A percentile compares a stretch with the other conserved stretches of the same genome.
These are phyloP conservation scores for Tipula vernalis DNA, from an alignment of 2,888 invertebrate species.

Conservation along the genomic window DNA sequence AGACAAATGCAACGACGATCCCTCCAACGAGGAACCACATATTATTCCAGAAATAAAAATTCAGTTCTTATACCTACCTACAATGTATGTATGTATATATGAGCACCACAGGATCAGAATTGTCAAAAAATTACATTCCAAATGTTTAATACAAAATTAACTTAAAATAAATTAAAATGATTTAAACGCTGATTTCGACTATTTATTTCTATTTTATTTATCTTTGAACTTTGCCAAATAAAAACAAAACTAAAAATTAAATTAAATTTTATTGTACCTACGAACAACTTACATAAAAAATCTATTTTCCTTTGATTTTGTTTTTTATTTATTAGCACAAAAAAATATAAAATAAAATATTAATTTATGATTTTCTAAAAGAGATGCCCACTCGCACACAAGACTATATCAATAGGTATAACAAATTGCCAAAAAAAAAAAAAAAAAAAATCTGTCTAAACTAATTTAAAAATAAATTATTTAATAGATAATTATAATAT, in stretches of 20 bases:
- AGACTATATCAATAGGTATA: background rate
- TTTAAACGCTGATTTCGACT: background rate
- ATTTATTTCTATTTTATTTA: background rate
- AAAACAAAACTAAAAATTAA: too few species aligned
- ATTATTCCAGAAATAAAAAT: too few species aligned
- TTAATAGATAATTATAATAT: background rate
- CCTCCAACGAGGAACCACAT: too few species aligned
- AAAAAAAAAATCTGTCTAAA: background rate
- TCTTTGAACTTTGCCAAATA: background rate
- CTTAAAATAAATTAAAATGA: background rate
- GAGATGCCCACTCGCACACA: background rate
- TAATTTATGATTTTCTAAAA: background rate
- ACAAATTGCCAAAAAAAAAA: background rate
- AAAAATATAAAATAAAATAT: background rate
- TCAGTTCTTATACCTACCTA: too few species aligned
- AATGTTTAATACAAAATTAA: background rate
- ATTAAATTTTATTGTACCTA: background rate
- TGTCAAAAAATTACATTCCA: background rate
- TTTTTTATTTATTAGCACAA: background rate
- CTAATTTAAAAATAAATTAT: constrained; percentile 4
- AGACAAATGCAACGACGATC: too few species aligned
- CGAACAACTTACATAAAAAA: background rate
- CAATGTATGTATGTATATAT: too few species aligned
- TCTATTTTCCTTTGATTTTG: background rate
- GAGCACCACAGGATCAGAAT: background rate